Conservation (phyloP, 2,888 invertebrate genomes). For the Apodemia mormo region DNA sequence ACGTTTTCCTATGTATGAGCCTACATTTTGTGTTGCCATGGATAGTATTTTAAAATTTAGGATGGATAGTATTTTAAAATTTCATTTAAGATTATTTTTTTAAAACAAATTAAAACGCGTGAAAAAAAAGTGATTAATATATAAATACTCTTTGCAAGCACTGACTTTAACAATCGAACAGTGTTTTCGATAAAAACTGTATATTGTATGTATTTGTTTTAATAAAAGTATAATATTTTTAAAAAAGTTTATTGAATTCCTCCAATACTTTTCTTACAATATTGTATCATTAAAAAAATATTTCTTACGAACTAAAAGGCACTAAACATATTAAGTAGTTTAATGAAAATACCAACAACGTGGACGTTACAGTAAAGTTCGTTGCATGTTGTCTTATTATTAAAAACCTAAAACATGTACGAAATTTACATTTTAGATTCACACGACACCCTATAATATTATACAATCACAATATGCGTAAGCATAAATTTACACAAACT, state of each 20-base stretch:
- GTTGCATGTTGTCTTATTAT: slow-evolving; percentile 31
- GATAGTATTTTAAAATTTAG: no score
- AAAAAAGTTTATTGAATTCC: slow-evolving; percentile 41
- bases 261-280: slow-evolving; percentile 39
- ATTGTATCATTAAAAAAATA: slow-evolving; percentile 51
- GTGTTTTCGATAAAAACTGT: no score
- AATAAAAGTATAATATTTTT: slow-evolving; percentile 30
- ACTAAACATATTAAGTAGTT: slow-evolving; percentile 43
- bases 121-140: no score
- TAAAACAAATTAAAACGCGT: no score
- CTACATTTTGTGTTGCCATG: no score
- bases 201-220: no score
- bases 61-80: no score
- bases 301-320: slow-evolving; percentile 50
- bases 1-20: no score
- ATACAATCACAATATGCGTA: slow-evolving; percentile 66
- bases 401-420: slow-evolving; percentile 21
- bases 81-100: no score
- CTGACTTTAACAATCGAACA: no score
- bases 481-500: slow-evolving; percentile 64
- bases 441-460: slow-evolving; percentile 29
- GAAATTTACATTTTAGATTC: slow-evolving; percentile 30
- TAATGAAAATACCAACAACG: slow-evolving; percentile 48
- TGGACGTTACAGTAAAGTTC: slow-evolving; percentile 51
- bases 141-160: no score